These are phyloP conservation scores for Akabosia matsudoensis DNA, from an alignment of 1,140 invertebrate species.

Conservation along the genomic window DNA sequence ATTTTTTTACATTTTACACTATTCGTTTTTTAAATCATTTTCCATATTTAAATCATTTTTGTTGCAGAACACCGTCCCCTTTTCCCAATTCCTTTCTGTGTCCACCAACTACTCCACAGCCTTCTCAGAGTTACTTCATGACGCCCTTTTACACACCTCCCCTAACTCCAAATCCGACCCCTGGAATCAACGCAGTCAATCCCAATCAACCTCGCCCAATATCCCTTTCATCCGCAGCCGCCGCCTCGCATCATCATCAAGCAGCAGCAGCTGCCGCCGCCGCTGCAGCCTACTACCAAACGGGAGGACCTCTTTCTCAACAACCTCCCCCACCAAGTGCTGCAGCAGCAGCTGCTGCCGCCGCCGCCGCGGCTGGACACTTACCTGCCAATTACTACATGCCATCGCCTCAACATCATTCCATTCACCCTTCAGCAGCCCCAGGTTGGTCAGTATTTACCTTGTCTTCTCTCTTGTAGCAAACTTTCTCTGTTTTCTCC, in stretches of 20 bases:
- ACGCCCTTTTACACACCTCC: conserved; percentile 43
- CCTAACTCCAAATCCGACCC: conserved; percentile 34
- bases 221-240: conserved; percentile 20
- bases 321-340: conserved; percentile 25
- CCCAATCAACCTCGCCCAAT: conserved; percentile 31
- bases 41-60: too few relatives aligned
- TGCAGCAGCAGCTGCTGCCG: conserved; percentile 26
- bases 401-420: conserved; percentile 38
- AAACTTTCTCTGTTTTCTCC: too few relatives aligned
- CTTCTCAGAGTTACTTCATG: conserved; percentile 41
- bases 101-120: conserved; percentile 35
- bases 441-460: conserved; percentile 48
- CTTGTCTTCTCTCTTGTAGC: conserved; percentile 26
- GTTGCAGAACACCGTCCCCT: conserved; percentile 41
- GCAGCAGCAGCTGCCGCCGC: conserved; percentile 26
- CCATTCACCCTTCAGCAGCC: conserved; percentile 39
- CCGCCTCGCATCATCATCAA: conserved; percentile 29
- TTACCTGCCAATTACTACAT: conserved; percentile 11
- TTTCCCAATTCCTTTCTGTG: conserved; percentile 42
- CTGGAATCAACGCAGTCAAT: conserved; percentile 28
- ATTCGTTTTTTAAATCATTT: too few relatives aligned
- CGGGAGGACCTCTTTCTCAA: conserved; percentile 15
- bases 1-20: too few relatives aligned
- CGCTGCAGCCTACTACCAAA: conserved; percentile 35
- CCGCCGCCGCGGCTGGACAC: background rate